Percentiles rank a stretch among this genome's conserved stretches.
phyloP scores from a whole-genome alignment of 2,113 vertebrate genomes.

The Halichoeres trimaculatus region DNA sequence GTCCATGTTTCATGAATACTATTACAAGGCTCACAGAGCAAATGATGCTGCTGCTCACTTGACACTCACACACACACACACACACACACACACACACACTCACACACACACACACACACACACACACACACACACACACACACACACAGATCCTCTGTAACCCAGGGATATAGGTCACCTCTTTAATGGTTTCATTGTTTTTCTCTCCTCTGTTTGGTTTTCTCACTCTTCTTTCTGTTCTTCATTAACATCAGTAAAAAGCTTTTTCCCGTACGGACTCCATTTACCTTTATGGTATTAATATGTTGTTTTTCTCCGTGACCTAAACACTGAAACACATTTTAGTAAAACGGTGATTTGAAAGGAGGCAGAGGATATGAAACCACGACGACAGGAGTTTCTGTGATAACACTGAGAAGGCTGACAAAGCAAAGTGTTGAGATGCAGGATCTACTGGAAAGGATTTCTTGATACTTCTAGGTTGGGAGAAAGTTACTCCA shows the following conservation, averaged over 20 bases:
- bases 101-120: constrained; percentile 56
- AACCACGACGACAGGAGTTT: no score
- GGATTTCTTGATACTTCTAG: no score
- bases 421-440: no score
- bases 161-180: constrained; percentile 77
- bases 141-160: constrained; percentile 46
- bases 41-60: constrained; percentile 63
- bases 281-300: no score
- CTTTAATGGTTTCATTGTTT: constrained; percentile 45
- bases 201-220: constrained; percentile 20
- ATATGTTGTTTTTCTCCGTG: no score
- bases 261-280: not conserved
- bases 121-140: constrained; percentile 40
- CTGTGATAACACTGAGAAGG: no score
- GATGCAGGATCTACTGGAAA: no score
- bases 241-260: constrained; percentile 1
- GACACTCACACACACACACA: constrained; percentile 53
- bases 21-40: constrained; percentile 77
- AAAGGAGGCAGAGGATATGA: no score
- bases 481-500: no score
- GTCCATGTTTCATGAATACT: constrained; percentile 76
- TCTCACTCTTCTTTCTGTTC: not conserved
- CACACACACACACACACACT: constrained; percentile 39
- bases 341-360: no score
- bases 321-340: no score